Evolutionary conservation across 2,113 vertebrate genomes (phyloP).

Genomic region (Alouatta palliata): DNA sequence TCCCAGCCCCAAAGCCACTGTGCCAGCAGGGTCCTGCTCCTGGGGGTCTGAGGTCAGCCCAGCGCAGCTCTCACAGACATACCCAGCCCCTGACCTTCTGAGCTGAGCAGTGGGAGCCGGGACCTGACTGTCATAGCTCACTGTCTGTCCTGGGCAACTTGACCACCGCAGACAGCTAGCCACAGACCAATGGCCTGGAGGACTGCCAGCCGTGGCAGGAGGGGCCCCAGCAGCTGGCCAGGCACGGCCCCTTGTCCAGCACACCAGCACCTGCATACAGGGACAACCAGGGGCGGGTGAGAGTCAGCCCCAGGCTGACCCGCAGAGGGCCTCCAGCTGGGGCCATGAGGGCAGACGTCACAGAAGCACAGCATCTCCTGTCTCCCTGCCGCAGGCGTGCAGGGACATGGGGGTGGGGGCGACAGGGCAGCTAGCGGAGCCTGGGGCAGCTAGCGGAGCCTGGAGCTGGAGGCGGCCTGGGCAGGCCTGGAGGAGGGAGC

Average conservation of each 20-base stretch:
- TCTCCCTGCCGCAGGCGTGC: accelerated
- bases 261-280: background rate
- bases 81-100: background rate
- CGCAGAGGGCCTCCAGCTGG: background rate
- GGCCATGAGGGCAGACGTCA: no score
- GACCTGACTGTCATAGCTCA: background rate
- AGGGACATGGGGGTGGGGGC: accelerated
- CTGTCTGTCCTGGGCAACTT: no score
- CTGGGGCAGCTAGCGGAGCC: background rate
- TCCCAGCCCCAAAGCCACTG: background rate
- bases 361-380: no score
- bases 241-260: accelerated
- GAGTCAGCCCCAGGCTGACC: accelerated
- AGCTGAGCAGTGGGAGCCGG: background rate
- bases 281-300: accelerated
- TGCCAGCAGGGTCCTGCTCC: no score
- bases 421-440: accelerated
- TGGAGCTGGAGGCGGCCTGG: background rate
- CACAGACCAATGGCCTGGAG: background rate
- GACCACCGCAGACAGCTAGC: background rate
- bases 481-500: background rate
- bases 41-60: background rate
- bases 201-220: accelerated
- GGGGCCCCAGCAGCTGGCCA: accelerated
- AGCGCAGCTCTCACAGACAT: background rate